phyloP scores from a whole-genome alignment of 2,113 vertebrate species.

The Panthera uncia region DNA sequence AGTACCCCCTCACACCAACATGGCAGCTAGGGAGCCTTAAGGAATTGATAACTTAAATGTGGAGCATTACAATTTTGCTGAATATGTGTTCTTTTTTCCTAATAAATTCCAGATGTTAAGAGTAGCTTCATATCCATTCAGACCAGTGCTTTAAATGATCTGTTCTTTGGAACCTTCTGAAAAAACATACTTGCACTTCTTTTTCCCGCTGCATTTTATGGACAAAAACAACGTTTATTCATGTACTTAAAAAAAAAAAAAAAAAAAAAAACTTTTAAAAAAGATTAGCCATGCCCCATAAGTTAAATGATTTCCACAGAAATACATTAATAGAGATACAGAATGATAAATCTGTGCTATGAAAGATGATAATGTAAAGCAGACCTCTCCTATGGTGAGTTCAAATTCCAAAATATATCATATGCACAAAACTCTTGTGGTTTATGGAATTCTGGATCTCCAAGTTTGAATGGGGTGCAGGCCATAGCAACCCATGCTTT shows the following conservation, averaged over 20 bases:
- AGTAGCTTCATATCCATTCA: neutral
- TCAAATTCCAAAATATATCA: slow-evolving; percentile 37
- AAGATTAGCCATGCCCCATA: neutral
- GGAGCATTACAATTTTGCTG: neutral
- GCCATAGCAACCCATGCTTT: neutral
- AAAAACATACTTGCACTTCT: slow-evolving; percentile 7
- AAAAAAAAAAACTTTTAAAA: neutral
- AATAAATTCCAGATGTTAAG: slow-evolving; percentile 44
- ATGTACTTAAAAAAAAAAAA: neutral
- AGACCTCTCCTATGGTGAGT: neutral
- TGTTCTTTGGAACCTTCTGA: neutral
- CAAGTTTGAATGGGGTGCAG: neutral
- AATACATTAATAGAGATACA: neutral
- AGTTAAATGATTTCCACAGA: slow-evolving; percentile 7
- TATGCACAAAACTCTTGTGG: neutral
- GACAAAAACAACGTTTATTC: neutral
- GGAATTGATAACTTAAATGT: neutral
- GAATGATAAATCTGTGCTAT: slow-evolving; percentile 4
- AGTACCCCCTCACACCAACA: neutral
- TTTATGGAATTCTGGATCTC: neutral
- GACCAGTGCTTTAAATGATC: neutral
- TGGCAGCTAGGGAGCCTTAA: neutral
- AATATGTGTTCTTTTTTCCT: slow-evolving; percentile 3
- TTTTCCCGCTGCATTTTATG: neutral
- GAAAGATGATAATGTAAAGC: slow-evolving; percentile 38